Evolutionary conservation across 2,113 vertebrate species (phyloP).

Genomic region (Nesospiza acunhae): DNA sequence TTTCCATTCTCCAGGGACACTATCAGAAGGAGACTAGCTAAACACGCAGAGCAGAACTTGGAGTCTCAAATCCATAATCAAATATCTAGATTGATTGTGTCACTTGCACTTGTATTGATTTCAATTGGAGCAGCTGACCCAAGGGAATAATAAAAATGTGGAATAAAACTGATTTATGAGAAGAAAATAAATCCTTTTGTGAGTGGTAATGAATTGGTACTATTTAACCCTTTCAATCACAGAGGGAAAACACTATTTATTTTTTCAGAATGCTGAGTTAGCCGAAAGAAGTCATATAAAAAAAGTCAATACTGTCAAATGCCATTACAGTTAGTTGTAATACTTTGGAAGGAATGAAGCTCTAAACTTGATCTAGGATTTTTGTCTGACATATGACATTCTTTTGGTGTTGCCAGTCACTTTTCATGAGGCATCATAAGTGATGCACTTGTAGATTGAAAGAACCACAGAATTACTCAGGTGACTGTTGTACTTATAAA

Average conservation of each 20-base stretch:
- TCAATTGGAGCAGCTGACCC: slow-evolving; percentile 78
- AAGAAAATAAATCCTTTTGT: slow-evolving; percentile 82
- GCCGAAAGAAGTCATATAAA: slow-evolving; percentile 61
- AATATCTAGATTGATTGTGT: slow-evolving; percentile 86
- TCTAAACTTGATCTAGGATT: slow-evolving; percentile 64
- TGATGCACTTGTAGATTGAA: slow-evolving; percentile 18
- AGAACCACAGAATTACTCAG: not conserved
- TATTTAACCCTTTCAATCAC: slow-evolving; percentile 81
- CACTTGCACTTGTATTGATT: slow-evolving; percentile 85
- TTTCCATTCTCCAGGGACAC: slow-evolving; percentile 66
- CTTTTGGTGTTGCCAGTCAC: slow-evolving; percentile 43
- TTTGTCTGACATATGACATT: slow-evolving; percentile 36
- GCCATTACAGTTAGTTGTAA: slow-evolving; percentile 52
- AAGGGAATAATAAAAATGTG: slow-evolving; percentile 81
- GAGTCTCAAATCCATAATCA: slow-evolving; percentile 82
- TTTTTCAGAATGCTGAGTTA: slow-evolving; percentile 74
- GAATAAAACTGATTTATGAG: slow-evolving; percentile 83
- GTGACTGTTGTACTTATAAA: slow-evolving; percentile 13
- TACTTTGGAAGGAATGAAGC: slow-evolving; percentile 37
- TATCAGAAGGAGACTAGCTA: slow-evolving; percentile 71
- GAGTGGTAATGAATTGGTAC: slow-evolving; percentile 77
- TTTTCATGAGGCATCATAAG: slow-evolving; percentile 9
- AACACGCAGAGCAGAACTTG: slow-evolving; percentile 52
- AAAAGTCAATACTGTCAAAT: slow-evolving; percentile 70
- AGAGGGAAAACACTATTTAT: slow-evolving; percentile 69